Conservation (phyloP, 64 coral and sea anemone species). For the Stylophora pistillata region DNA sequence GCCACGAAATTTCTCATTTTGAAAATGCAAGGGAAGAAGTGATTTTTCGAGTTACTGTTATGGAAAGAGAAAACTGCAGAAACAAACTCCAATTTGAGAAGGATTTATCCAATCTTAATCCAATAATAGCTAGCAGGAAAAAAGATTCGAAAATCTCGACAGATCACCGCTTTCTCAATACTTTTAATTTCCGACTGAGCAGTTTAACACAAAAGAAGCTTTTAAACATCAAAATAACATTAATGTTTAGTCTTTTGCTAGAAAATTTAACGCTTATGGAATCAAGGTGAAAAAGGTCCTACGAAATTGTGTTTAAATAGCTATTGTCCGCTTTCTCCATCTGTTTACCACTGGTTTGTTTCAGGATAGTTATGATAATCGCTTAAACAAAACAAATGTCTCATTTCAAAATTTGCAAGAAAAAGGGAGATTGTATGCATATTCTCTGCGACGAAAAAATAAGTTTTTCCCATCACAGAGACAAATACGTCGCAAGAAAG, state of each 20-base stretch:
- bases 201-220: not conserved
- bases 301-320: constrained; percentile 35
- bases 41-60: not conserved
- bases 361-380: constrained; percentile 50
- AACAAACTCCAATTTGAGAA: not conserved
- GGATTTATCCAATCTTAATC: not conserved
- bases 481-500: not conserved
- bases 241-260: not conserved
- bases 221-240: constrained; percentile 1
- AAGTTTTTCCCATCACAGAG: not conserved
- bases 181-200: not conserved
- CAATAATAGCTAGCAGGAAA: not conserved
- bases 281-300: not conserved
- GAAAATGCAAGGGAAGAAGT: not conserved
- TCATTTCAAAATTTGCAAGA: constrained; percentile 48
- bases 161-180: not conserved
- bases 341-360: constrained; percentile 49
- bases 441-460: not conserved
- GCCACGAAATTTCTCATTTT: not conserved
- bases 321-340: constrained; percentile 30
- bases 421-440: not conserved
- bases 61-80: not conserved
- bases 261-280: constrained; percentile 2
- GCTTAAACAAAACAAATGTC: constrained; percentile 40
- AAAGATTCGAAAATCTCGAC: constrained; percentile 9